Conservation (phyloP, 2,113 vertebrate species). For the Polyodon spathula region DNA sequence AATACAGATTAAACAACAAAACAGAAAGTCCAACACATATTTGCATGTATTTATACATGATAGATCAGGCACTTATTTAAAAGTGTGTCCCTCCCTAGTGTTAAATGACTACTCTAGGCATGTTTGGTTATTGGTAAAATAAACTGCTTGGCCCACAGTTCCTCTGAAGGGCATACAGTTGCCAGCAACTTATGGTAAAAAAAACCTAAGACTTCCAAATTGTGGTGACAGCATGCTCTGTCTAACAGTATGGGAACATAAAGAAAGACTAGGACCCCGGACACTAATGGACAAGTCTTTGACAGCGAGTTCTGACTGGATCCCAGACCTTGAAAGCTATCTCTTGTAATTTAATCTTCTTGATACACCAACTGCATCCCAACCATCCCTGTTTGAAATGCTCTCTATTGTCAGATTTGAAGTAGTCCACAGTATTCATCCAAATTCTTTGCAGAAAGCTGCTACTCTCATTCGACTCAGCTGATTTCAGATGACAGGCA, state of each 20-base stretch:
- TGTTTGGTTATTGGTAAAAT: no score
- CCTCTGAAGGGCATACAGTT: not conserved
- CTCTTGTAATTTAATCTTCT: not conserved
- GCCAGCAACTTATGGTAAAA: not conserved
- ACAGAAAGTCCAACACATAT: no score
- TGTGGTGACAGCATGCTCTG: not conserved
- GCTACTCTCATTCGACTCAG: not conserved
- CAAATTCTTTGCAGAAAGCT: no score
- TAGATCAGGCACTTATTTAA: no score
- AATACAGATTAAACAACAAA: no score
- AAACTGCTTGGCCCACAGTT: no score
- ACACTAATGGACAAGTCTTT: not conserved
- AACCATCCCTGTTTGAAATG: not conserved
- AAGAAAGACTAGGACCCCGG: not conserved
- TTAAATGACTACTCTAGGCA: no score
- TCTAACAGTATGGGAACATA: not conserved
- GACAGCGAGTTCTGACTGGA: conserved; percentile 1
- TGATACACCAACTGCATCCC: not conserved
- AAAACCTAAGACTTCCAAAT: not conserved
- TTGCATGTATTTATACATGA: no score
- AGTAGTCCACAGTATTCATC: not conserved
- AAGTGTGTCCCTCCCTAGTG: no score
- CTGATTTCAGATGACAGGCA: not conserved
- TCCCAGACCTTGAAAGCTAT: not conserved
- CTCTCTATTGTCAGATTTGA: not conserved